Conservation (phyloP, 2,888 invertebrate species). For the Ennomos erosarius region DNA sequence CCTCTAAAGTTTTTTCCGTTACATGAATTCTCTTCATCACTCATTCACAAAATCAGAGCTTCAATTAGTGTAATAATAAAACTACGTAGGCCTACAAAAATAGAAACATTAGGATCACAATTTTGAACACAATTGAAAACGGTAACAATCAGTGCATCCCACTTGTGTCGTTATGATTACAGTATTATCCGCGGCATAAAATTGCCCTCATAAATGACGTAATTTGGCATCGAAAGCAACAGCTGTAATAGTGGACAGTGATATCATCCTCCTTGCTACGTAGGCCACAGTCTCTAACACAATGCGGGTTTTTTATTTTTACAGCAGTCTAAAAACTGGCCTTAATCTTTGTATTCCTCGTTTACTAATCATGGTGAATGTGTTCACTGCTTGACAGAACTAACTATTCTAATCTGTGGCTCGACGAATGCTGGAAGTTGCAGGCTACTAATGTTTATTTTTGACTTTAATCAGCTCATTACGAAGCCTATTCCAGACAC, state of each 20-base stretch:
- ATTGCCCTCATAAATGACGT: slow-evolving; percentile 64
- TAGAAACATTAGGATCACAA: neutral
- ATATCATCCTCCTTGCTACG: slow-evolving; percentile 50
- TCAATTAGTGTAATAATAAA: slow-evolving; percentile 7
- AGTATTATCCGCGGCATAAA: slow-evolving; percentile 34
- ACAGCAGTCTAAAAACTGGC: too few relatives aligned
- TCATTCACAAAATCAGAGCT: too few relatives aligned
- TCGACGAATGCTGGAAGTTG: too few relatives aligned
- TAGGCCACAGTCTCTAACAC: slow-evolving; percentile 29
- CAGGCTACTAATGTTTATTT: too few relatives aligned
- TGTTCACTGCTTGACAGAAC: too few relatives aligned
- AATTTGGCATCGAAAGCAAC: slow-evolving; percentile 66
- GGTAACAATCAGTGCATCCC: slow-evolving; percentile 22
- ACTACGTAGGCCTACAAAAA: neutral
- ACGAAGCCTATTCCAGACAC: too few relatives aligned
- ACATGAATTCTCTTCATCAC: too few relatives aligned
- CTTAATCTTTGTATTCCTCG: too few relatives aligned
- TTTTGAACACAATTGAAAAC: neutral
- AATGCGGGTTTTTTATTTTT: neutral
- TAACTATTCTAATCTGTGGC: too few relatives aligned
- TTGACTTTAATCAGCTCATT: too few relatives aligned
- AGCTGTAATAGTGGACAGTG: slow-evolving; percentile 52
- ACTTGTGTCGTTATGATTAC: slow-evolving; percentile 11
- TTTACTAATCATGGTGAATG: too few relatives aligned
- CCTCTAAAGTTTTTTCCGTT: too few relatives aligned